These are phyloP conservation scores for Actinemys pallida DNA, from an alignment of 2,113 vertebrate genomes.

Conservation along the genomic window DNA sequence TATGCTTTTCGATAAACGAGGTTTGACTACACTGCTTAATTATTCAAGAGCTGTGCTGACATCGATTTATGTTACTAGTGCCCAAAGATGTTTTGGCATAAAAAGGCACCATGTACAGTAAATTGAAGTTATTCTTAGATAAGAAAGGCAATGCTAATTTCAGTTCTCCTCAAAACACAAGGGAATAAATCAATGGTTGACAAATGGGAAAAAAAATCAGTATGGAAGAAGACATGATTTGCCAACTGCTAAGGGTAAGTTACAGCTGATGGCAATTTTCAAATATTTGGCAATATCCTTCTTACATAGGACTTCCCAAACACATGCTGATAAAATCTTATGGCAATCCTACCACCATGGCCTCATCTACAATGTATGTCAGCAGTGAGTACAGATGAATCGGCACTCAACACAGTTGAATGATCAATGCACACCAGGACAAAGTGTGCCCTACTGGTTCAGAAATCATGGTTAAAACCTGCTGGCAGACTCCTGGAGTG, in stretches of 20 bases:
- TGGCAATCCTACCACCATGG: background rate
- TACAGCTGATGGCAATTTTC: background rate
- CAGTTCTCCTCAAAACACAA: background rate
- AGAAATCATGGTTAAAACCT: background rate
- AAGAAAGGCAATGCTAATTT: background rate
- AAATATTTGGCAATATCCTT: background rate
- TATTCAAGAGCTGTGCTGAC: background rate
- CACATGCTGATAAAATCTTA: background rate
- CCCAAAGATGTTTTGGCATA: background rate
- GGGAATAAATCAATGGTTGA: background rate
- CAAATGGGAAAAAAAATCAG: background rate
- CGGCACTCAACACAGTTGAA: background rate
- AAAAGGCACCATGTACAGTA: background rate
- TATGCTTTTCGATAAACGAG: background rate
- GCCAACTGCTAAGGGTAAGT: background rate
- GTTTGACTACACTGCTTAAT: background rate
- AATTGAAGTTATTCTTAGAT: background rate
- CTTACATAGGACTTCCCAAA: background rate
- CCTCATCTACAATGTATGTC: background rate
- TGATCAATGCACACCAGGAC: background rate
- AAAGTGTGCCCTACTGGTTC: background rate
- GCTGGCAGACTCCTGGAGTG: background rate
- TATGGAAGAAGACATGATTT: background rate
- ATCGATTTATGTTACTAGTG: background rate
- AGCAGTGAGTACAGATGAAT: background rate